Base-by-base conservation (phyloP, 2,113 vertebrate species). In the Hymenochirus boettgeri region DNA sequence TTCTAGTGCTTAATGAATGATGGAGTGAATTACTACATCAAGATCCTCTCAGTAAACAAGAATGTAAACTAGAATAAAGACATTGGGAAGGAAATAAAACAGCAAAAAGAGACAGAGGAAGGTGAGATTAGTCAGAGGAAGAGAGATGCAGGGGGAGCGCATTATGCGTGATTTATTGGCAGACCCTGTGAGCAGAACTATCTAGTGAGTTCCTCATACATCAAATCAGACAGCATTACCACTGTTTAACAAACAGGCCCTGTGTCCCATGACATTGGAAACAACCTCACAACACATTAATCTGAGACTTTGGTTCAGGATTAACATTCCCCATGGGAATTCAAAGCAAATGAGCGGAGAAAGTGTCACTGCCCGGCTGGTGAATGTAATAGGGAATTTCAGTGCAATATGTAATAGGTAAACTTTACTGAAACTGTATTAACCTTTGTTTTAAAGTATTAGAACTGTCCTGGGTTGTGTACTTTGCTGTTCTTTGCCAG, bases 151-250 rank as follows among this genome's bases (percentile, higher is more conserved):
- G 33, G 55, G 23, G 2, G 15, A 60, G 60, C 33, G 48, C 56
- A 60, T 69, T 60, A 69, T 15, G 24, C 42, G 47, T 69, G 65
- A 60, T 69, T 69, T 69, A 69, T 69, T 69, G 57, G 56, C 8
- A 48, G 47, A 33, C 58, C 25, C 57, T 52, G 45, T 59, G 57
- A 67, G 56, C 29, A 60, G 57, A 67, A 67, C 55, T 59, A 59
- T 59, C 54, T 51, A 52, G 29, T 35, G 54, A 58, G 56, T 39
- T 51, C 31, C 65, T 53, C 65, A 69, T 69, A 69, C 31, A 69
- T 69, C 56, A 69, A 59, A 69, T 35, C 57, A 69, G 65, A 69
- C 56, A 69, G 65, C 65, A 53, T 69, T 69, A 60, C 65, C 65
- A 39, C 47, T 60, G 65, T 69, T 69, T 69, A 69, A 69, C 65